Conservation (phyloP, 1,140 invertebrate genomes). For the Drosophila repletoides region DNA sequence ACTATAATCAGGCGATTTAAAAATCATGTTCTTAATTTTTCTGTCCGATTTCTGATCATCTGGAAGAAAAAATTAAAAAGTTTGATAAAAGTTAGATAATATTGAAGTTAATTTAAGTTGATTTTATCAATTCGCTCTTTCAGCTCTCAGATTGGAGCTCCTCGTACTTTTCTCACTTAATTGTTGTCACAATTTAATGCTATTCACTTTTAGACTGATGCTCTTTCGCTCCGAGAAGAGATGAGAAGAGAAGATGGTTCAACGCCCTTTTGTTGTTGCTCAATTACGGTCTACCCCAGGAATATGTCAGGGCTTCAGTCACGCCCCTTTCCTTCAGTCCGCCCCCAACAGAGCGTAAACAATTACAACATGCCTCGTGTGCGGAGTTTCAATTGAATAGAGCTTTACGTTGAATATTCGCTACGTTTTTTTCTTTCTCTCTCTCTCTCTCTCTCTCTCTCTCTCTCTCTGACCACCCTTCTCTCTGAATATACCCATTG, state of each 20-base stretch:
- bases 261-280: slow-evolving; percentile 18
- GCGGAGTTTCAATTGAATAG: slow-evolving; percentile 13
- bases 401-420: slow-evolving; percentile 1
- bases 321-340: slow-evolving; percentile 10
- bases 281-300: slow-evolving; percentile 24
- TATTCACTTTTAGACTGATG: not conserved
- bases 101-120: too few relatives aligned
- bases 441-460: not conserved
- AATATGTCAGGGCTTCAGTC: slow-evolving; percentile 16
- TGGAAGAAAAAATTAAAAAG: too few relatives aligned
- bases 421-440: not conserved
- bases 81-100: too few relatives aligned
- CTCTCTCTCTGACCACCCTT: too few relatives aligned
- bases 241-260: not conserved
- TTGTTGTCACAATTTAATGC: too few relatives aligned
- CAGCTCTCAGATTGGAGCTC: too few relatives aligned
- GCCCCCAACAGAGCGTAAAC: slow-evolving; percentile 19
- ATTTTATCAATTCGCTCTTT: too few relatives aligned
- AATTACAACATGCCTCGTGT: slow-evolving; percentile 19
- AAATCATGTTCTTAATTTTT: too few relatives aligned
- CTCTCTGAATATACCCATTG: too few relatives aligned
- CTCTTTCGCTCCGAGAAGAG: not conserved
- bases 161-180: too few relatives aligned
- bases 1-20: too few relatives aligned
- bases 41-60: too few relatives aligned